These are phyloP conservation scores for Eurytoma adleriae DNA, from an alignment of 2,888 invertebrate species.

Conservation along the genomic window DNA sequence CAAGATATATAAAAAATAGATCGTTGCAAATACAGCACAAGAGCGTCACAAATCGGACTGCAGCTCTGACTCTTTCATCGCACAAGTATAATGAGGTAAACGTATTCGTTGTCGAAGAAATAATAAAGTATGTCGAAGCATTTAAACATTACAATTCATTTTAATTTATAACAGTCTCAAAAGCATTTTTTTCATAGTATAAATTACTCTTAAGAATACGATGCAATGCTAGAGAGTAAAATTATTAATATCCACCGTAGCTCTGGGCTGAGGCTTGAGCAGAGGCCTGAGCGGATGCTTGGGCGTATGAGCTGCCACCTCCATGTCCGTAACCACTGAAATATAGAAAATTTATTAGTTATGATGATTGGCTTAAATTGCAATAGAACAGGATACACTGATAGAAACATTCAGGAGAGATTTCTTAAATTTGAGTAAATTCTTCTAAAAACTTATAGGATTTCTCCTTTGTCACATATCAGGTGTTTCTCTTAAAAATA, in stretches of 20 bases:
- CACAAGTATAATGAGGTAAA: constrained; percentile 5
- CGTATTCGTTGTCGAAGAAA: constrained; percentile 14
- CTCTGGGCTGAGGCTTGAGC: constrained; percentile 28
- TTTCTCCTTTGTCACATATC: too few relatives aligned
- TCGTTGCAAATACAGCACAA: constrained; percentile 15
- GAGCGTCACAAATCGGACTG: neutral
- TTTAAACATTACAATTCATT: neutral
- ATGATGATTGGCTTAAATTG: too few relatives aligned
- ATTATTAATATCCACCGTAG: constrained; percentile 41
- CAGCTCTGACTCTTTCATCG: constrained; percentile 14
- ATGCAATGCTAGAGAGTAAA: neutral
- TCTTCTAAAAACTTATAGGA: too few relatives aligned
- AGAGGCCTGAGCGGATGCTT: constrained; percentile 67
- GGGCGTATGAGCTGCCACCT: constrained; percentile 59
- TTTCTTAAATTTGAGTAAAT: too few relatives aligned
- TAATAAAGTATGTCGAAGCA: neutral
- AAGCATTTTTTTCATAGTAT: neutral
- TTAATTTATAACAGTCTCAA: constrained; percentile 21
- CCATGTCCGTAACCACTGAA: constrained; percentile 28
- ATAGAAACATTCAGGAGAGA: too few relatives aligned
- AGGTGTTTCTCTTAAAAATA: too few relatives aligned
- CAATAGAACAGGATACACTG: too few relatives aligned
- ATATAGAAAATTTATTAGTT: constrained; percentile 4
- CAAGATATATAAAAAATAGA: neutral
- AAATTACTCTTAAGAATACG: constrained; percentile 5